Percentiles rank a stretch among this genome's conserved stretches.
Evolutionary conservation across 2,888 invertebrate genomes (phyloP).

Genomic region (Microctonus hyperodae): DNA sequence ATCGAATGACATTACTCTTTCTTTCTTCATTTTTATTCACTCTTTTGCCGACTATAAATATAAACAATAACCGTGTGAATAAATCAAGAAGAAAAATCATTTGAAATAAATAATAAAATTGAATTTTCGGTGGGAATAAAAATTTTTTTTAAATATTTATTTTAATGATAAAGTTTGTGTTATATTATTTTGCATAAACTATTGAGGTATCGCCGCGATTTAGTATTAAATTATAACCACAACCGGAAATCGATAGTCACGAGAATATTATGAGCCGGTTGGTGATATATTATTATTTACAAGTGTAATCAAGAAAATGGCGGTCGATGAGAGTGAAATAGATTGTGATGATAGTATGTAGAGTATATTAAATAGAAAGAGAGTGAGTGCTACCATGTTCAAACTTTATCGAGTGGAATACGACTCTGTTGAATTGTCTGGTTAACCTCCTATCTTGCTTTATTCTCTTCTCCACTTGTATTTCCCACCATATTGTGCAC

Average conservation of each 20-base stretch:
- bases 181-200: no score
- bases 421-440: slow-evolving; percentile 10
- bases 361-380: slow-evolving; percentile 1
- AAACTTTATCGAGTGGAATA: slow-evolving; percentile 23
- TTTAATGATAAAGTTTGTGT: no score
- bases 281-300: slow-evolving; percentile 1
- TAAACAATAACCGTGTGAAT: not conserved
- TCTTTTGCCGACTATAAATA: not conserved
- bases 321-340: not conserved
- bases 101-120: no score
- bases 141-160: no score
- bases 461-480: not conserved
- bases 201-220: not conserved
- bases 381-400: not conserved
- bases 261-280: not conserved
- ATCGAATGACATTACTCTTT: not conserved
- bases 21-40: not conserved
- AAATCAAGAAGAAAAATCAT: not conserved
- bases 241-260: slow-evolving; percentile 7
- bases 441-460: slow-evolving; percentile 9
- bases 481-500: not conserved
- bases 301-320: not conserved
- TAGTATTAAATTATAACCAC: slow-evolving; percentile 5
- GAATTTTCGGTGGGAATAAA: not conserved
- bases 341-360: not conserved